phyloP scores from a whole-genome alignment of 1,140 invertebrate genomes.

The Idris sp. region DNA sequence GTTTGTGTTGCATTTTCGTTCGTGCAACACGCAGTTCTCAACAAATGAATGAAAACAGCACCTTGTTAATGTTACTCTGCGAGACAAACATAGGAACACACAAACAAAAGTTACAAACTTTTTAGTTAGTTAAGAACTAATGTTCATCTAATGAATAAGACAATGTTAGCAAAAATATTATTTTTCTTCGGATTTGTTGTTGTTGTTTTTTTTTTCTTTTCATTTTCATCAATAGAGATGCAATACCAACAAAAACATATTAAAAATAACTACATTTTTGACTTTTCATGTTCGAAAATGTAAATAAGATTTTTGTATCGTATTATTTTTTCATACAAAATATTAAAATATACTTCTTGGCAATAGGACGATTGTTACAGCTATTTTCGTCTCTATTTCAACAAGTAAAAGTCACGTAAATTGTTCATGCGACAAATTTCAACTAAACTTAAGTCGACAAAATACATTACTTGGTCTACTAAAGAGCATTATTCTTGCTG shows the following conservation, averaged over 20 bases:
- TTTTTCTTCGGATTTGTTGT: conserved; percentile 18
- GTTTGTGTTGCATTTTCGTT: conserved; percentile 17
- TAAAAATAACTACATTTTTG: too few species aligned
- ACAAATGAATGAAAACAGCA: conserved; percentile 15
- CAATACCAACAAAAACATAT: too few species aligned
- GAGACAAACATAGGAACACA: conserved; percentile 36
- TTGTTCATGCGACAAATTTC: conserved; percentile 36
- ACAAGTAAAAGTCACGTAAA: conserved; percentile 18
- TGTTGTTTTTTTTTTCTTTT: conserved; percentile 42
- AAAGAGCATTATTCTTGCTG: conserved; percentile 35
- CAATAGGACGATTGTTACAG: conserved; percentile 9
- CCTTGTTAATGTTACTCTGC: conserved; percentile 49
- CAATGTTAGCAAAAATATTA: conserved; percentile 36
- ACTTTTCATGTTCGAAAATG: too few species aligned
- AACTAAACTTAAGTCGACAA: conserved; percentile 27
- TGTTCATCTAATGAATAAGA: conserved; percentile 48
- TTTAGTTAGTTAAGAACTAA: conserved; percentile 44
- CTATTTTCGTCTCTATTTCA: conserved; percentile 12
- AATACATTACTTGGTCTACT: conserved; percentile 40
- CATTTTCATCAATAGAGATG: too few species aligned
- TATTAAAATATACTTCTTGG: conserved; percentile 40
- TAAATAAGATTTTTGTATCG: too few species aligned
- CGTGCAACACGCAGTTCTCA: conserved; percentile 35
- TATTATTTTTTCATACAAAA: too few species aligned
- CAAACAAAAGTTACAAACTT: neutral